phyloP scores from a whole-genome alignment of 2,888 invertebrate genomes.

The Incurvaria masculella region DNA sequence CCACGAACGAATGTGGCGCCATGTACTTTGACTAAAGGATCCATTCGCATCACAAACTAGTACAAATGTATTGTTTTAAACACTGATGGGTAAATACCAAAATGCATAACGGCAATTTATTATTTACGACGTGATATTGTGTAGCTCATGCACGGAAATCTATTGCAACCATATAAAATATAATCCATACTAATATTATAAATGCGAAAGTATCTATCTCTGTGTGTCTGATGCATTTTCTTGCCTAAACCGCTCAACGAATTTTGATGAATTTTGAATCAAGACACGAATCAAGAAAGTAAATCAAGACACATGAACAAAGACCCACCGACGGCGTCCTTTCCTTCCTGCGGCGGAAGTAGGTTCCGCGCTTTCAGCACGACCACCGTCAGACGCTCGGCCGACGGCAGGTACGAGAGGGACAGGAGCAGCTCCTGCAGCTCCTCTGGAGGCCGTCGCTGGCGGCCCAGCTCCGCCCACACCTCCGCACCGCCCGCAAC shows the following conservation, averaged over 20 bases:
- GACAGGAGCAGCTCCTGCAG: constrained; percentile 80
- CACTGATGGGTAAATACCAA: too few relatives aligned
- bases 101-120: too few relatives aligned
- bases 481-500: constrained; percentile 75
- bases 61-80: too few relatives aligned
- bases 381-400: constrained; percentile 80
- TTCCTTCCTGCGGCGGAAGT: constrained; percentile 64
- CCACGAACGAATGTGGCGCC: too few relatives aligned
- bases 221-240: not conserved
- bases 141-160: not conserved
- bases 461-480: constrained; percentile 84
- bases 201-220: too few relatives aligned
- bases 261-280: not conserved
- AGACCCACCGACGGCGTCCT: constrained; percentile 60
- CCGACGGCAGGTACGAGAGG: constrained; percentile 84
- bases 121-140: not conserved
- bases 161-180: not conserved
- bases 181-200: too few relatives aligned
- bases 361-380: constrained; percentile 84
- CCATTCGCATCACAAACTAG: too few relatives aligned
- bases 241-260: too few relatives aligned
- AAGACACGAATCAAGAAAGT: not conserved
- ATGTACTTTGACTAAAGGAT: too few relatives aligned
- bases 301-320: not conserved
- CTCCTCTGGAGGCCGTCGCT: constrained; percentile 78